These are phyloP conservation scores for Puntigrus tetrazona DNA, from an alignment of 2,113 vertebrate species.

Conservation along the genomic window DNA sequence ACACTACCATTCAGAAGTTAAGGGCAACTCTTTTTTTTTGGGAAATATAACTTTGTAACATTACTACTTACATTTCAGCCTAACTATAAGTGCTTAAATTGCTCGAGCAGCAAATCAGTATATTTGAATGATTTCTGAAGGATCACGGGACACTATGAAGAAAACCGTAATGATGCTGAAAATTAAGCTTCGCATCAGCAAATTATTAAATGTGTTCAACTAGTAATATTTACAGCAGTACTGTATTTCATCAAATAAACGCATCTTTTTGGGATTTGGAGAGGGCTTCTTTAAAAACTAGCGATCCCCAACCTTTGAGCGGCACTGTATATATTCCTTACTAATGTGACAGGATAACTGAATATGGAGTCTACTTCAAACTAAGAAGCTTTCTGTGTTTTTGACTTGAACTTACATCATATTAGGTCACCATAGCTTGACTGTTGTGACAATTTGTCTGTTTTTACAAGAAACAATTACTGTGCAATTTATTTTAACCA, in stretches of 20 bases:
- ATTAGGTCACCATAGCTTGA: background rate
- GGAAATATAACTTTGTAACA: no score
- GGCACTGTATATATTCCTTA: background rate
- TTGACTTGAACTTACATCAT: background rate
- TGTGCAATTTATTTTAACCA: background rate
- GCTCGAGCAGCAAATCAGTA: background rate
- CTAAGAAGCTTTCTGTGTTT: background rate
- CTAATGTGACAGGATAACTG: background rate
- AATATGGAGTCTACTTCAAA: background rate
- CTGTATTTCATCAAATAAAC: background rate
- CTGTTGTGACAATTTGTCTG: background rate
- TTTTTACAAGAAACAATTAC: background rate
- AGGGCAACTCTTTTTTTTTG: background rate
- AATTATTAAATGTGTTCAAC: background rate
- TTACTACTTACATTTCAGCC: background rate
- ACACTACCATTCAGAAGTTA: background rate
- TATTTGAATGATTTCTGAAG: background rate
- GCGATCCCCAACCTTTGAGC: background rate
- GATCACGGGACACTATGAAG: background rate
- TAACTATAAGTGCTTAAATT: background rate
- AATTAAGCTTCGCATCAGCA: background rate
- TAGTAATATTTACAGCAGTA: background rate
- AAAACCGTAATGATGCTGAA: background rate
- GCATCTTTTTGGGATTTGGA: background rate
- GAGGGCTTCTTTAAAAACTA: background rate